Conservation (phyloP, 2,113 vertebrate genomes). For the Nesospiza acunhae region DNA sequence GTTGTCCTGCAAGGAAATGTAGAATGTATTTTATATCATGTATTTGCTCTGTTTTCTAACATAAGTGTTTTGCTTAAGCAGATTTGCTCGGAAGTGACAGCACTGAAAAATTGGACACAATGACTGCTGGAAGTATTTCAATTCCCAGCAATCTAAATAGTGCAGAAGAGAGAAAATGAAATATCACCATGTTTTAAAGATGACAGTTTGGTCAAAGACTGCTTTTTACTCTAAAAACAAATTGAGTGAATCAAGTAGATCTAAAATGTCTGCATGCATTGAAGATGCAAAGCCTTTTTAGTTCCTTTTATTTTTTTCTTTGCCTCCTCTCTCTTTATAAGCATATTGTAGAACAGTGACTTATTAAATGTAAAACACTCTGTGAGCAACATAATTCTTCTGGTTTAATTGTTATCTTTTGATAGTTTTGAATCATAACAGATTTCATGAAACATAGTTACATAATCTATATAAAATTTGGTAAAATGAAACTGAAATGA, state of each 20-base stretch:
- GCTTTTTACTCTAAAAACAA: conserved; percentile 70
- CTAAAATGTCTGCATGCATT: conserved; percentile 22
- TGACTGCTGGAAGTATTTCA: conserved; percentile 70
- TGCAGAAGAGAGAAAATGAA: conserved; percentile 72
- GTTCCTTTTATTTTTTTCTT: neutral
- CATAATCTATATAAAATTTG: neutral
- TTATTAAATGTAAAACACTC: neutral
- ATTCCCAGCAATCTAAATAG: conserved; percentile 70
- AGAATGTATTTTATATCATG: conserved; percentile 54
- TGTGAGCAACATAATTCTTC: neutral
- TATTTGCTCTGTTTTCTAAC: conserved; percentile 72
- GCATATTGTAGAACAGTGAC: neutral
- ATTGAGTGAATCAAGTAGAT: conserved; percentile 63
- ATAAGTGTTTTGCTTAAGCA: conserved; percentile 75
- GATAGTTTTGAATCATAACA: neutral
- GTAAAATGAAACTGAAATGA: neutral
- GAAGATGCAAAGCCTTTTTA: neutral
- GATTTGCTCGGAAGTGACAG: conserved; percentile 77
- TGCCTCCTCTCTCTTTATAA: neutral
- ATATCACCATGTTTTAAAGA: conserved; percentile 74
- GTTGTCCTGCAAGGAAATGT: conserved; percentile 32
- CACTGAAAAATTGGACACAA: conserved; percentile 76
- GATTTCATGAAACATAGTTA: neutral
- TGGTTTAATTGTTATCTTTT: conserved; percentile 8
- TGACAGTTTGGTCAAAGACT: conserved; percentile 79